phyloP scores from a whole-genome alignment of 2,113 vertebrate species.

The Brachirus orientalis region DNA sequence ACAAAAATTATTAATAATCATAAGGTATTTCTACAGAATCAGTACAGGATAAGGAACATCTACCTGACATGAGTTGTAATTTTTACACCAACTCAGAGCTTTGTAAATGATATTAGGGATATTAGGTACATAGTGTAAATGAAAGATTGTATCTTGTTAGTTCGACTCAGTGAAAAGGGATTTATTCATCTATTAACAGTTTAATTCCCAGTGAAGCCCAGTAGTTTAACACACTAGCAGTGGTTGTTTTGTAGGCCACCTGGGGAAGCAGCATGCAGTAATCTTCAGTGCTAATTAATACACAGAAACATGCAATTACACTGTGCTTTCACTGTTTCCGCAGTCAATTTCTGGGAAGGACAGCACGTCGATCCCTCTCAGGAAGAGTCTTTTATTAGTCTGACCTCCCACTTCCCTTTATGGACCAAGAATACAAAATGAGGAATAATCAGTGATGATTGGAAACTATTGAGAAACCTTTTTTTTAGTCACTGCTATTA shows the following conservation, averaged over 20 bases:
- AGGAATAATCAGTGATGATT: conserved; percentile 14
- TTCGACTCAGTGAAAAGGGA: no score
- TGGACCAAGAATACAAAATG: conserved; percentile 11
- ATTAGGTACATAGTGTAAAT: no score
- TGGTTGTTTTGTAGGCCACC: conserved; percentile 43
- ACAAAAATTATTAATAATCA: no score
- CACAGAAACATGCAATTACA: conserved; percentile 74
- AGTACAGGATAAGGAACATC: no score
- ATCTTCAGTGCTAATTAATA: conserved; percentile 72
- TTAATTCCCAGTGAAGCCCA: conserved; percentile 2
- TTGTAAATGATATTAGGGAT: no score
- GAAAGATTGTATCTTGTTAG: no score
- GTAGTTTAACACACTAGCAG: background rate
- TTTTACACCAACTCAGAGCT: no score
- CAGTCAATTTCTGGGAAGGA: conserved; percentile 66
- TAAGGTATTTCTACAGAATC: no score
- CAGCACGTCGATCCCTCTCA: conserved; percentile 39
- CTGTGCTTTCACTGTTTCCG: conserved; percentile 40
- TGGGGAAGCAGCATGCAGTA: conserved; percentile 59
- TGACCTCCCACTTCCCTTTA: conserved; percentile 31
- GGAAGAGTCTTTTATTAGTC: conserved; percentile 36
- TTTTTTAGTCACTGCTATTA: background rate
- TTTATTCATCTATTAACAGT: background rate
- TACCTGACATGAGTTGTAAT: no score
- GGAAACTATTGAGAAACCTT: background rate